Conservation (phyloP, 1,140 invertebrate genomes). For the Calliopsis andreniformis region DNA sequence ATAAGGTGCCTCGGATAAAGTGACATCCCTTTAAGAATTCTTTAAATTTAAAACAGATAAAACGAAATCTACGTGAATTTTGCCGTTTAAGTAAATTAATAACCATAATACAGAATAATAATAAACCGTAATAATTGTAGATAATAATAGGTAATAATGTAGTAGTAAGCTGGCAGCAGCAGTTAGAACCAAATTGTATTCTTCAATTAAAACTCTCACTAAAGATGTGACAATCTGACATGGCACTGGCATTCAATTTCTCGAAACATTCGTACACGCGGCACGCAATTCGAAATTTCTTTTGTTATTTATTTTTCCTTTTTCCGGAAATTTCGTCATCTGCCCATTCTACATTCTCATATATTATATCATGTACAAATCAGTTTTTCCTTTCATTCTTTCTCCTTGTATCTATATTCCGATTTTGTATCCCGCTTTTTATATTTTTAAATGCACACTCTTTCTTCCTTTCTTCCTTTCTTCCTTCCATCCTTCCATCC, state of each 20-base stretch:
- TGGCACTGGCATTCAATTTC: conserved; percentile 76
- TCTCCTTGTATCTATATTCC: not conserved
- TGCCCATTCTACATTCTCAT: conserved; percentile 5
- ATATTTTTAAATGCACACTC: not conserved
- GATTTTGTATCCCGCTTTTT: not conserved
- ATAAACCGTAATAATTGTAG: conserved; percentile 71
- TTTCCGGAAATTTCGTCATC: conserved; percentile 10
- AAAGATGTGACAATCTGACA: conserved; percentile 76
- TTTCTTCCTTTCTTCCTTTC: conserved; percentile 2
- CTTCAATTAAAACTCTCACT: conserved; percentile 71
- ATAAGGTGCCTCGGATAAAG: conserved; percentile 69
- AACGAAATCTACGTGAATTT: conserved; percentile 67
- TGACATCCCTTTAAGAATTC: conserved; percentile 78
- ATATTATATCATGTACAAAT: conserved; percentile 44
- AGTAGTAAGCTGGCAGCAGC: conserved; percentile 79
- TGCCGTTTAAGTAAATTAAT: conserved; percentile 75
- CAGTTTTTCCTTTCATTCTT: conserved; percentile 51
- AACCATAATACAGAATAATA: conserved; percentile 76
- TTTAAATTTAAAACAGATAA: conserved; percentile 44
- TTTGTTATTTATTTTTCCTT: conserved; percentile 44
- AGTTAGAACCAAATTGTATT: conserved; percentile 77
- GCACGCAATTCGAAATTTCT: conserved; percentile 61
- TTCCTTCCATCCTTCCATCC: conserved; percentile 2
- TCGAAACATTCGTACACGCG: conserved; percentile 64
- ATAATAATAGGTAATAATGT: conserved; percentile 77